Base-by-base conservation (phyloP, 2,888 invertebrate genomes). In the Cryptophagus acutangulus region DNA sequence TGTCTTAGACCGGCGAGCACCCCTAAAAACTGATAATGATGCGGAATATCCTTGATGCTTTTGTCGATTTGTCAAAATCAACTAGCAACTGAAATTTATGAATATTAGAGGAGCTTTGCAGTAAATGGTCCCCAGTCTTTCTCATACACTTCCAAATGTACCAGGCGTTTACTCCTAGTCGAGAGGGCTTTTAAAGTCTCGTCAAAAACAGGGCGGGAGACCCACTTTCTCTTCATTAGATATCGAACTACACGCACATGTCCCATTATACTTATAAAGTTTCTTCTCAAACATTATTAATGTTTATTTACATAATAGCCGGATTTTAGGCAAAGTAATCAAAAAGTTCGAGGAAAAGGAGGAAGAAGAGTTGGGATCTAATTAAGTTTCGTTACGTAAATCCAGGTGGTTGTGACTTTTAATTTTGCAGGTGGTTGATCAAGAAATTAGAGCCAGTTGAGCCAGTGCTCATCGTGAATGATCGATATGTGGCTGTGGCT, bases 41-140 rank as follows among this genome's bases (percentile, higher is more conserved):
- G 49, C 49, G 38, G 38, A 54, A 52, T 51, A 41, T 48, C 53
- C 52, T 34, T 45, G 52, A 53, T 47, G 55, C 47, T 49, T 52
- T 52, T 45, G 54, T 56, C 58, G 54, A 63, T 62, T 63, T 63
- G 61, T 63, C 62, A 62, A 61, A 61, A 63, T 58, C 57, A 55
- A 53, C 48, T 42, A 41, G 41, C 34, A 40, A 42, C 28, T 36
- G 40, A 51, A 51, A 52, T 49, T 51, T 48, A 50, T 50, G 50
- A 50, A 50, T 50, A 50, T 50, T 48, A 43, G 47, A 41, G 51
- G 40, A 45, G 48, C 43, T 51, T 45, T 40, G 41, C 41, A 48
- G 43, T 46, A 48, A 48, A 31, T 31, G 12, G 16, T 31, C 26
- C n/a, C 12, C 26, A 13, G n/a, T 5, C 26, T 46, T 45, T 42